Evolutionary conservation across 2,113 vertebrate genomes (phyloP), one percentile per base, ranked within the genome.

Genomic region (Callospermophilus lateralis): DNA sequence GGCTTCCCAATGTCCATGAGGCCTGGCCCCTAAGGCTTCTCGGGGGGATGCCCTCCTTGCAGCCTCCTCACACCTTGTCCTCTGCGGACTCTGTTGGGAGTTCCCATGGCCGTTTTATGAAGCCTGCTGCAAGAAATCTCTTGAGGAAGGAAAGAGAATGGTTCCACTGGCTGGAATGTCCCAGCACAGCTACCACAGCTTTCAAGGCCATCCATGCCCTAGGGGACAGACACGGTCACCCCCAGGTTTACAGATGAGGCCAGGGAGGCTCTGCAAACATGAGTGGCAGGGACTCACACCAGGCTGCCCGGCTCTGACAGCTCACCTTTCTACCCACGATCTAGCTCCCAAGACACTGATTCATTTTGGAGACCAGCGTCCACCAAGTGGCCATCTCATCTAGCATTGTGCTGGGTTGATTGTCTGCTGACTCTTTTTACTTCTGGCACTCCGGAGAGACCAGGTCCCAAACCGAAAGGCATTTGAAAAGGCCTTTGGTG

Each of bases 41-140:
- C 4, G 19, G 30, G 0, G 7, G 19, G 77, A n/a, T 1, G 3
- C 19, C 2, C 16, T 13, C 0, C 0, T 37, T 8, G 30, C 42
- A 32, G 32, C 28, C 48, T 42, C 17, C 15, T 17, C 16, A 8
- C 6, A 42, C 3, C 19, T 76, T 3, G 42, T 77, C 4, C 74
- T 79, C 11, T 28, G 1, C 2, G 34, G n/a, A 15, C 53, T 80
- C 16, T 13, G 32, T 4, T 34, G 34, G n/a, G 91, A n/a, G 28
- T 34, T 45, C 24, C 76, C 8, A 0, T 1, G 0, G 13, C 0
- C 11, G 79, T 16, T 39, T 30, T 24, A 3, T 0, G 1, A 61
- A 79, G 20, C 10, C 24, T 6, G 9, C 12, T 16, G 42, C 2
- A 39, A 6, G 20, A 12, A 53, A 51, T 42, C 39, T 77, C 37